These are phyloP conservation scores for Pelochelys cantorii DNA, from an alignment of 2,797 vertebrate species.

Conservation along the genomic window DNA sequence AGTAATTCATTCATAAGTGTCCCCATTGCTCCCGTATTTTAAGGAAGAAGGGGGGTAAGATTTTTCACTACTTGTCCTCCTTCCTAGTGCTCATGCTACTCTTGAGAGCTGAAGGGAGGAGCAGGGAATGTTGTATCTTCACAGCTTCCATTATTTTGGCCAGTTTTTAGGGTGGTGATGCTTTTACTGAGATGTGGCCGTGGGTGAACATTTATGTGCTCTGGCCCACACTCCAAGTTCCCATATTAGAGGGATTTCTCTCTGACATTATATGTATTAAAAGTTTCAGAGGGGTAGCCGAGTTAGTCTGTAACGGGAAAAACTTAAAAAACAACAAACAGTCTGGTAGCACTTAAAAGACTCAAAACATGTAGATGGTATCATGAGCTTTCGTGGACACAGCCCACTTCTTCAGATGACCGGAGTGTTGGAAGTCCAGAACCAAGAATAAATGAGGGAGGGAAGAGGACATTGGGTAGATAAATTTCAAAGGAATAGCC, in stretches of 20 bases:
- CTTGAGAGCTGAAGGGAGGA: accelerated
- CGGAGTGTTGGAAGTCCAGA: too few relatives aligned
- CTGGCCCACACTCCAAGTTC: background rate
- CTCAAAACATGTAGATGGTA: too few relatives aligned
- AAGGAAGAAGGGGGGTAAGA: accelerated
- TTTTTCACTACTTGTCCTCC: background rate
- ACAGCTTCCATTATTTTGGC: background rate
- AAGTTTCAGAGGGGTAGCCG: too few relatives aligned
- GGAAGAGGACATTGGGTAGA: too few relatives aligned
- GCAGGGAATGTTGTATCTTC: background rate
- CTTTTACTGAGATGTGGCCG: background rate
- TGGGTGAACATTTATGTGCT: background rate
- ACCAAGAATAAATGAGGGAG: too few relatives aligned
- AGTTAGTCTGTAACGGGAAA: too few relatives aligned
- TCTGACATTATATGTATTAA: too few relatives aligned
- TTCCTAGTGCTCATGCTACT: background rate
- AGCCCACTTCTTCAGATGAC: too few relatives aligned
- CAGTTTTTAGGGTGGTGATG: background rate
- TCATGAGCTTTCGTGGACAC: too few relatives aligned
- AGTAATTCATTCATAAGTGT: accelerated
- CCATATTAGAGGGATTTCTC: background rate
- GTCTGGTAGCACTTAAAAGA: too few relatives aligned
- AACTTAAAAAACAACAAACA: too few relatives aligned
- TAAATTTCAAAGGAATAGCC: too few relatives aligned
- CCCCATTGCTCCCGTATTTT: background rate